Evolutionary conservation across 2,113 vertebrate genomes (phyloP), one percentile per base, ranked within the genome.

Genomic region (Bagarius yarrelli): DNA sequence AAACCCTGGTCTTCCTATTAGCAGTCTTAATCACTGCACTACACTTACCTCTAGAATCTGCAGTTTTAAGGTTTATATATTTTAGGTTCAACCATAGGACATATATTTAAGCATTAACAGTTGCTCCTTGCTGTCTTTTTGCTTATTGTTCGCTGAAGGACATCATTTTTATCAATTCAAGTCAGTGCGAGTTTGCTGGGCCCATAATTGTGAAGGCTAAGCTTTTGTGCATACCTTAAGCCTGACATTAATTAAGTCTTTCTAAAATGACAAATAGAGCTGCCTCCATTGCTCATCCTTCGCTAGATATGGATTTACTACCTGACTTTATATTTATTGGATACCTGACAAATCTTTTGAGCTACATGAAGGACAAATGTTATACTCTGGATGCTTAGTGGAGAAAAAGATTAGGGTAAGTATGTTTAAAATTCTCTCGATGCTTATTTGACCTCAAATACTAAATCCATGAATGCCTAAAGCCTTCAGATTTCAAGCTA

Each of bases 211-310:
- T 59, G 72, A 81, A 81, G 47, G 80, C 72, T 69, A 21, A 67
- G 72, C 50, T 64, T 52, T 63, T 85, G 25, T 79, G 44, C 57
- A 32, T 57, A 55, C 25, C 44, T 32, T 53, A 79, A 81, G 60
- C 30, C 76, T 59, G n/a, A 55, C 53, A 73, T 84, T 53, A 55
- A 60, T 74, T 53, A 71, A 81, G 40, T 56, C 66, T 79, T 34
- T 63, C 52, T 44, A 21, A 23, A 27, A 83, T 79, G 77, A 67
- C 75, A 61, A 80, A 84, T 72, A 77, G 40, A 84, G 47, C n/a
- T 70, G 21, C 53, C 77, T 32, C 4, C 56, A 57, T 74, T 77
- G 16, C 21, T 34, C 14, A 59, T 79, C 60, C 70, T 66, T 76
- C 19, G 27, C 50, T 82, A 74, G 60, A 81, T 69, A 81, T 64